Evolutionary conservation across 2,888 invertebrate genomes (phyloP).

Genomic region (Torymus auratus): DNA sequence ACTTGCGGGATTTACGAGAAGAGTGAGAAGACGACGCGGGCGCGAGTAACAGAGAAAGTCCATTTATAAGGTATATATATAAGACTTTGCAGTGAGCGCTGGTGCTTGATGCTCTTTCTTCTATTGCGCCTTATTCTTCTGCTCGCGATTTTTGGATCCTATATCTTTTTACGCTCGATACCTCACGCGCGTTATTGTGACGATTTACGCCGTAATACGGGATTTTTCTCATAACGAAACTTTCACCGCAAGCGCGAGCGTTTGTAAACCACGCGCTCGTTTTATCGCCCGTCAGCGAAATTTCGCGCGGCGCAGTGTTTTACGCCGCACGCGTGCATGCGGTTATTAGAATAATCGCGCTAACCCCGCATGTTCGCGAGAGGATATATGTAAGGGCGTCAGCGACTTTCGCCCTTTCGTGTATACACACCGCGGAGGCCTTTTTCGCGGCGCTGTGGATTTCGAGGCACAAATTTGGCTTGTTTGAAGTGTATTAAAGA

Average conservation of each 20-base stretch:
- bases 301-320: constrained; percentile 22
- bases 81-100: constrained; percentile 44
- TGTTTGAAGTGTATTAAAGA: no score
- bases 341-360: constrained; percentile 39
- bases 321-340: constrained; percentile 3
- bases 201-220: no score
- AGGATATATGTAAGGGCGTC: constrained; percentile 3
- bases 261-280: background rate
- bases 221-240: no score
- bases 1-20: constrained; percentile 60
- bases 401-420: constrained; percentile 1
- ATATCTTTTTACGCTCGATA: no score
- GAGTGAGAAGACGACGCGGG: constrained; percentile 34
- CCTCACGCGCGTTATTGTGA: no score
- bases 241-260: background rate
- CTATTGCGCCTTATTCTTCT: background rate
- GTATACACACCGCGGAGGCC: background rate
- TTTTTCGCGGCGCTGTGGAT: background rate
- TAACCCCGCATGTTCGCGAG: background rate
- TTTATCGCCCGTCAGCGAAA: constrained; percentile 43
- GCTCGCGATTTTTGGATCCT: no score
- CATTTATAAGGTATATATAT: constrained; percentile 58
- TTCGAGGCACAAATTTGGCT: no score
- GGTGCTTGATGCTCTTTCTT: background rate
- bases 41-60: constrained; percentile 59